phyloP scores from a whole-genome alignment of 2,113 vertebrate genomes.

The Pimephales promelas region DNA sequence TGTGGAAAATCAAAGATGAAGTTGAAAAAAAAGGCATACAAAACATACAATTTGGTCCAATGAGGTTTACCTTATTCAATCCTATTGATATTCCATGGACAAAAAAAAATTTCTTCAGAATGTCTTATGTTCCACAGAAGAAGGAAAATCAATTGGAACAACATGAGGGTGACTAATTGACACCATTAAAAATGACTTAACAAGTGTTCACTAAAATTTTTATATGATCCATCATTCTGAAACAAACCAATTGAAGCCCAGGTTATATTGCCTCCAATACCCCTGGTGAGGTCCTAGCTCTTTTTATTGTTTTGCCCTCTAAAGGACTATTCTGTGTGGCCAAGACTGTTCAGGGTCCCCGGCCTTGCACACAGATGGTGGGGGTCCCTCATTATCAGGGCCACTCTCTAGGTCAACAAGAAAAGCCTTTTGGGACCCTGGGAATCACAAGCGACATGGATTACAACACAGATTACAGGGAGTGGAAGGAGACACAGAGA shows the following conservation, averaged over 20 bases:
- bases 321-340: slow-evolving; percentile 3
- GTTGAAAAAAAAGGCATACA: too few relatives aligned
- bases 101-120: too few relatives aligned
- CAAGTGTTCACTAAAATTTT: too few relatives aligned
- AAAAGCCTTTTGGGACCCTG: slow-evolving; percentile 68
- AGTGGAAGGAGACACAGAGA: slow-evolving; percentile 59
- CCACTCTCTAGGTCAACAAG: slow-evolving; percentile 67
- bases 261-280: slow-evolving; percentile 9
- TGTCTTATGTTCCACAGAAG: too few relatives aligned
- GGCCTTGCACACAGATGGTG: slow-evolving; percentile 71
- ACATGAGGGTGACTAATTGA: too few relatives aligned
- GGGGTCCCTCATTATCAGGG: slow-evolving; percentile 74
- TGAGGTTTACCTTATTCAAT: too few relatives aligned
- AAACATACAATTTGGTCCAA: too few relatives aligned
- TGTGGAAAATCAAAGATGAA: neutral
- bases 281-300: slow-evolving; percentile 19
- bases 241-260: neutral
- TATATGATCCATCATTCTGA: too few relatives aligned
- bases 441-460: slow-evolving; percentile 71
- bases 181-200: too few relatives aligned
- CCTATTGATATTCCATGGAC: too few relatives aligned
- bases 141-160: too few relatives aligned
- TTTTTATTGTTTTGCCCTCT: slow-evolving; percentile 5
- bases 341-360: slow-evolving; percentile 40
- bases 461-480: slow-evolving; percentile 72